phyloP scores from a whole-genome alignment of 2,113 vertebrate genomes.

The Balaeniceps rex region DNA sequence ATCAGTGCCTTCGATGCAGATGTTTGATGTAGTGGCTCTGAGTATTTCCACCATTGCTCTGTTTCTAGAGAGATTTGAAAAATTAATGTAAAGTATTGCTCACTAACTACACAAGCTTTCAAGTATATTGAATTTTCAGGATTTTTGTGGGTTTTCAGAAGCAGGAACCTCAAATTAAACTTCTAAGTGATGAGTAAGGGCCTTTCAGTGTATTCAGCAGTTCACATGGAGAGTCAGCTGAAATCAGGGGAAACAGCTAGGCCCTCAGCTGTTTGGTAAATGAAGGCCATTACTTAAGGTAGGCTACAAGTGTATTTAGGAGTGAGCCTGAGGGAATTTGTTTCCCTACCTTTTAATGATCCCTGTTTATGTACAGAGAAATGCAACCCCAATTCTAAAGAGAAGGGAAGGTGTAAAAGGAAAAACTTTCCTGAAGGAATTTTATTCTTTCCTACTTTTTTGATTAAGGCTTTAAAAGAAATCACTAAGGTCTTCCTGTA shows the following conservation, averaged over 20 bases:
- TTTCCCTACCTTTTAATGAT: not conserved
- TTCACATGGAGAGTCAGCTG: not conserved
- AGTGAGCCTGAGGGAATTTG: constrained; percentile 35
- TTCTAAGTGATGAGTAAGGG: not conserved
- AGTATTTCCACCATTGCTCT: not conserved
- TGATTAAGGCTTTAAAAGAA: not conserved
- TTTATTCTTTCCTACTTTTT: not conserved
- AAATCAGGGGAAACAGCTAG: not conserved
- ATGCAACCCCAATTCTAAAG: not conserved
- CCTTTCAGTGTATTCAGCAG: not conserved
- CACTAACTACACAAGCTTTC: not conserved
- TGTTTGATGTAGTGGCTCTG: not conserved
- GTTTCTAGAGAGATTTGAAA: not conserved
- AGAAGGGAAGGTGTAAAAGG: not conserved
- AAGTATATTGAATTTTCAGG: not conserved
- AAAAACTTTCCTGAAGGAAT: not conserved
- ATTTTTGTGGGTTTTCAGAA: not conserved
- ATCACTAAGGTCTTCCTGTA: not conserved
- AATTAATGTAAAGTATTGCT: not conserved
- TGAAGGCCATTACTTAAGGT: constrained; percentile 32
- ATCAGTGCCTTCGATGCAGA: not conserved
- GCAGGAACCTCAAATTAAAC: not conserved
- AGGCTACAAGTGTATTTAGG: not conserved
- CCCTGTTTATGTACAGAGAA: not conserved
- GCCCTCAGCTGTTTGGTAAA: constrained; percentile 27